Base-by-base conservation (phyloP, 2,797 vertebrate species). In the Erethizon dorsatum region DNA sequence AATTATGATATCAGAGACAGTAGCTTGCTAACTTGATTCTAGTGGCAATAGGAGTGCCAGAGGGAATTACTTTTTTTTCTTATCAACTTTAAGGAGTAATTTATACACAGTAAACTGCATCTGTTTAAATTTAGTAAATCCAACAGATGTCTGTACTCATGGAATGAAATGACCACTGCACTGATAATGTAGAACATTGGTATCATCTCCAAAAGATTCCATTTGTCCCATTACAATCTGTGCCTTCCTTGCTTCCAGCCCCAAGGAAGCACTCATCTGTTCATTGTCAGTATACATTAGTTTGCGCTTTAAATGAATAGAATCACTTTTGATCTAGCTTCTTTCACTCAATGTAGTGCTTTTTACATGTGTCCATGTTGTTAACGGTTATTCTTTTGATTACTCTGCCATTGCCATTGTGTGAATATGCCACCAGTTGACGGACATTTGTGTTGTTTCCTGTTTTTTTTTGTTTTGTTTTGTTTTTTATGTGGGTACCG, bases 41-140 rank as follows among this genome's bases (percentile, higher is more conserved):
- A 77, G 22, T 84, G n/a, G 24, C 15, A n/a, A 2, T 2, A 41
- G 28, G 22, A 69, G 6, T 86, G n/a, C 10, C 67, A 75, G 47
- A 88, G 33, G 54, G n/a, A 63, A 57, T 80, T 63, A 50, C 63
- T 33, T 84, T 77, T n/a, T 79, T 83, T 80, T 52, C 82, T 88
- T 87, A 56, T 52, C 87, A 71, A 12, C 13, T 77, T 85, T 57
- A 77, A 90, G 41, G 86, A 73, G 63, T 90, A 47, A 83, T 45
- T 63, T 63, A 77, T 22, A 13, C 31, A 50, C 5, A 31, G 9
- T 75, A 57, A 92, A 33, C 56, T 33, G 8, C 12, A n/a, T 78
- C 31, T 80, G 47, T 91, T 77, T 84, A 84, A 90, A 82, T 95
- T 88, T 69, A 82, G 6, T 69, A 65, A 59, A 17, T 45, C 37